Conservation (phyloP, 2,797 vertebrate species). For the Tamandua tetradactyla region DNA sequence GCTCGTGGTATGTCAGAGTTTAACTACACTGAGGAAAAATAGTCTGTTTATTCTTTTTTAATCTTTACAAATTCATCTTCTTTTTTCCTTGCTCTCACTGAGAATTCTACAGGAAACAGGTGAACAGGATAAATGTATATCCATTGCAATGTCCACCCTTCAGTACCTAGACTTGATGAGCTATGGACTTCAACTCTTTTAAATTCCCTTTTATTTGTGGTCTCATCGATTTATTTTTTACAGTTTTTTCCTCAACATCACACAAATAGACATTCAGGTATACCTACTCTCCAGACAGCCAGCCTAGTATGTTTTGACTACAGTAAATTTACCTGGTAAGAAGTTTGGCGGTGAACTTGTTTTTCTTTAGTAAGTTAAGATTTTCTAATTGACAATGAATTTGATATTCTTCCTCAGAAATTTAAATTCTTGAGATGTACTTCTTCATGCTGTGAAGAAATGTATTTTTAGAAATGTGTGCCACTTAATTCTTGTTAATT, state of each 20-base stretch:
- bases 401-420: conserved; percentile 75
- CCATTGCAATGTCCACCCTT: neutral
- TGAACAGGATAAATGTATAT: neutral
- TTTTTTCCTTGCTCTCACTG: neutral
- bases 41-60: neutral
- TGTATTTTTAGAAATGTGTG: conserved; percentile 84
- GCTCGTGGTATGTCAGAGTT: neutral
- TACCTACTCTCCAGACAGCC: neutral
- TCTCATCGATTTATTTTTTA: neutral
- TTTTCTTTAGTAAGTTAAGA: conserved; percentile 66
- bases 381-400: conserved; percentile 80
- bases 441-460: conserved; percentile 78
- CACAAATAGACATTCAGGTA: neutral
- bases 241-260: neutral
- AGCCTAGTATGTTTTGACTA: neutral
- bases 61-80: neutral
- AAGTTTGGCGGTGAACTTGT: conserved; percentile 70
- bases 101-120: conserved; percentile 21
- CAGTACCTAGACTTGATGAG: neutral
- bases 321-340: conserved; percentile 68
- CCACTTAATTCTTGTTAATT: conserved; percentile 84
- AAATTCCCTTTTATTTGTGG: neutral
- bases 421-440: conserved; percentile 63
- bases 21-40: neutral
- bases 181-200: neutral